These are phyloP conservation scores for Casuarius casuarius DNA, from an alignment of 2,113 vertebrate genomes.

Conservation along the genomic window DNA sequence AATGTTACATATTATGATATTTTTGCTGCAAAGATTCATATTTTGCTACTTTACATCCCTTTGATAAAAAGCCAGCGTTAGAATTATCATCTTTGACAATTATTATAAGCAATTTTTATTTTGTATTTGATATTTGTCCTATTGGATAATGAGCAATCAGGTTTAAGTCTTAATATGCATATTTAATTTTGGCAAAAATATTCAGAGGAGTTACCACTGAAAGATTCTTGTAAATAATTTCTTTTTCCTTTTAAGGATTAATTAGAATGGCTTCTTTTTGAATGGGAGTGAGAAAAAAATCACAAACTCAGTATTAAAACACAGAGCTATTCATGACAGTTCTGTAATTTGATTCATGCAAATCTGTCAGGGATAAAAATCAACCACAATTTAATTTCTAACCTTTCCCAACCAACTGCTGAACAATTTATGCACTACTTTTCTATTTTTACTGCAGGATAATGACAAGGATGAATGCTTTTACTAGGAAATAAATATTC, in stretches of 20 bases:
- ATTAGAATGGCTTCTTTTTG: constrained; percentile 38
- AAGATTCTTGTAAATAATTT: neutral
- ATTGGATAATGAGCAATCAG: neutral
- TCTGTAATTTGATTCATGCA: constrained; percentile 70
- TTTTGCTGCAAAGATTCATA: neutral
- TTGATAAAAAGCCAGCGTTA: neutral
- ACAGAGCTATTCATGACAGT: constrained; percentile 16
- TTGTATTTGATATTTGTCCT: neutral
- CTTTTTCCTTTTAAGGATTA: neutral
- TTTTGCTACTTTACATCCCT: neutral
- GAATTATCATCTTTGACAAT: neutral
- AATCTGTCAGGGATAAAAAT: constrained; percentile 71
- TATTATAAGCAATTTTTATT: neutral
- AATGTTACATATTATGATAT: neutral
- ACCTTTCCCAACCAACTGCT: constrained; percentile 62
- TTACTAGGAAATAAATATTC: constrained; percentile 79
- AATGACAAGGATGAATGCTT: constrained; percentile 80
- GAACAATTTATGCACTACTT: constrained; percentile 71
- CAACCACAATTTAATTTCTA: constrained; percentile 78
- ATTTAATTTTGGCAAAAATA: neutral
- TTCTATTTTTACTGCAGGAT: constrained; percentile 74
- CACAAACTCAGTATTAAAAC: constrained; percentile 44
- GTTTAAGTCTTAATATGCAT: neutral
- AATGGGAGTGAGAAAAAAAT: constrained; percentile 10
- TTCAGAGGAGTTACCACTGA: neutral